phyloP scores from a whole-genome alignment of 2,797 vertebrate species.

The Ambastaia sidthimunki region DNA sequence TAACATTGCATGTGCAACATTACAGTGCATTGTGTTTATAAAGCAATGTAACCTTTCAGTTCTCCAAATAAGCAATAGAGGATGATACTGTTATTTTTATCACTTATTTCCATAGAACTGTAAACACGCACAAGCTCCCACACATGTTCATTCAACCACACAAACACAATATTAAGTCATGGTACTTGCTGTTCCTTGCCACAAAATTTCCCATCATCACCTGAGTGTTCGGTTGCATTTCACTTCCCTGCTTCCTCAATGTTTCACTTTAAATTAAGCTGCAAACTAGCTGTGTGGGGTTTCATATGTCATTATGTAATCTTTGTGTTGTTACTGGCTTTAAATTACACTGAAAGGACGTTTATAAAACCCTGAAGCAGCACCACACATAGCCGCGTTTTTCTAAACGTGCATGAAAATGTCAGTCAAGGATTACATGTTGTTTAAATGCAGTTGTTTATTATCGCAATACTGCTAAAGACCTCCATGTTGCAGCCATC shows the following conservation, averaged over 20 bases:
- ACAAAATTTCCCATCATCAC: constrained; percentile 1
- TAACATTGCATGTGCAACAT: too few species aligned
- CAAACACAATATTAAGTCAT: background rate
- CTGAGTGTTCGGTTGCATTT: background rate
- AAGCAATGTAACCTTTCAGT: too few species aligned
- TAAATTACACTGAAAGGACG: constrained; percentile 18
- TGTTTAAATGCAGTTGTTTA: too few species aligned
- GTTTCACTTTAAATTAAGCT: constrained; percentile 12
- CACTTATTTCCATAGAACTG: background rate
- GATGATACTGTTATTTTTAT: too few species aligned
- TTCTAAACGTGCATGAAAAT: constrained; percentile 11
- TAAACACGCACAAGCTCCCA: background rate
- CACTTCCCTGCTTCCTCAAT: background rate
- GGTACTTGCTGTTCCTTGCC: constrained; percentile 12
- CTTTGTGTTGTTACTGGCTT: background rate
- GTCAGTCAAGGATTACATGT: background rate
- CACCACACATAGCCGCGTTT: background rate
- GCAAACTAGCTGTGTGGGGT: background rate
- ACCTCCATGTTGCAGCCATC: background rate
- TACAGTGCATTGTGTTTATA: too few species aligned
- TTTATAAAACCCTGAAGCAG: constrained; percentile 1
- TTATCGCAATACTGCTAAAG: background rate
- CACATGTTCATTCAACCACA: background rate
- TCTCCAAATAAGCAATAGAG: too few species aligned
- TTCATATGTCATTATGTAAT: constrained; percentile 19